Base-by-base conservation (phyloP, 2,113 vertebrate species). In the Pelusios castaneus region DNA sequence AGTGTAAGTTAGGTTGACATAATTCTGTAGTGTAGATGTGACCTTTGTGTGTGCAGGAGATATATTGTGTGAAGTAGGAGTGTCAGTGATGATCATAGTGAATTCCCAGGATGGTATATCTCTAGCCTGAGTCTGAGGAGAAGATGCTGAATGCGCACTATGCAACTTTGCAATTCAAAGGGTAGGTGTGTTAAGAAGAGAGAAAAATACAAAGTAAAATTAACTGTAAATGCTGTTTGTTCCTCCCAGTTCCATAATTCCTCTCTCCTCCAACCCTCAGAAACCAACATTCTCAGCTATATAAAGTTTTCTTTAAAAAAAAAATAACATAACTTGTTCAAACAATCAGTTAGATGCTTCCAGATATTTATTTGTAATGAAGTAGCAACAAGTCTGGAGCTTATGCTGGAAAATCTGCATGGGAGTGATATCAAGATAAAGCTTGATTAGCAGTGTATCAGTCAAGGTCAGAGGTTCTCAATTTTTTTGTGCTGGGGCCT, bases 351-450 rank as follows among this genome's bases (percentile, higher is more conserved):
- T 43, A 3, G 22, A 13, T 25, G 55, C 45, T 21, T 80, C 5
- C 67, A 86, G 67, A 80, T 91, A 45, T 83, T 70, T 77, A 51
- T 67, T n/a, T 86, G 54, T 63, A 90, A 80, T 9, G 27, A 88
- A 89, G 89, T 5, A 89, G 10, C 54, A 41, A 51, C 89, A 0
- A 0, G 76, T 9, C 41, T 21, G 13, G 47, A 0, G 0, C 24
- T 67, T 56, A 31, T 51, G 27, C 27, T 8, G 47, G n/a, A 89
- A 51, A 58, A 83, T 52, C 43, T 31, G 54, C 1, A 0, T 29
- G 73, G 89, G 14, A 91, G 80, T 60, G n/a, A 7, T 87, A 67
- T 41, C 0, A 0, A 84, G 79, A 29, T 25, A 58, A 58, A 58
- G 27, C 56, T 58, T 58, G 43, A 93, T 80, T 4, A 58, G 49